Evolutionary conservation across 2,113 vertebrate genomes (phyloP), one percentile per base, ranked within the genome.

Genomic region (Pollachius pollachius): DNA sequence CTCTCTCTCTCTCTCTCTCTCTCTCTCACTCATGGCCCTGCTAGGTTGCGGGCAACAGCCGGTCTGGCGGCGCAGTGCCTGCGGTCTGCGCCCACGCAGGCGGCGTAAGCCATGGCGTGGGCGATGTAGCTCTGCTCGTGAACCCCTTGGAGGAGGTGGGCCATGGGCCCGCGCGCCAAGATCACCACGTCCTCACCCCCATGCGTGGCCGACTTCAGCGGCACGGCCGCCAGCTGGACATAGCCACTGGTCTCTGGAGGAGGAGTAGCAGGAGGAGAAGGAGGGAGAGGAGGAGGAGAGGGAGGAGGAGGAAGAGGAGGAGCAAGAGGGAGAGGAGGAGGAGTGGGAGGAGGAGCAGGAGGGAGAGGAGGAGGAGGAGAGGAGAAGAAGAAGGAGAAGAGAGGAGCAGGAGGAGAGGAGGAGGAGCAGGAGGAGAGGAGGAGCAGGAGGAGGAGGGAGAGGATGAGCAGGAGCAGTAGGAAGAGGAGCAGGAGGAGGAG

Each of bases 61-160:
- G 23, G 23, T 23, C 23, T 23, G 23, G 23, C 23, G 17, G 5
- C 0, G 66, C 92, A 93, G 87, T 93, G 92, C 61, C 88, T 74
- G 64, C 68, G 67, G 80, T 92, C 88, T 0, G 69, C 23, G 0
- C 93, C 90, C 65, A 93, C 81, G 0, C 92, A 93, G 11, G 91
- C 84, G 0, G 92, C 83, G 0, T 91, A 92, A 27, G 73, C 91
- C 90, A 94, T 87, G 63, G 87, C 91, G 3, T 92, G 88, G n/a
- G 91, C 86, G 0, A 94, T 74, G 82, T 91, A 93, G 75, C 77
- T 93, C 80, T 94, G 92, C 73, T 94, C 92, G 0, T 91, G 81
- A 64, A 93, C 82, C 0, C 92, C 92, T 63, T 90, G 88, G 62
- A 93, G 89, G 30, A 94, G 85, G 71, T 93, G 92, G 4, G 89